Percentiles rank a stretch among this genome's conserved stretches.
Evolutionary conservation across 2,797 vertebrate genomes (phyloP).

Genomic region (Mus minutoides): DNA sequence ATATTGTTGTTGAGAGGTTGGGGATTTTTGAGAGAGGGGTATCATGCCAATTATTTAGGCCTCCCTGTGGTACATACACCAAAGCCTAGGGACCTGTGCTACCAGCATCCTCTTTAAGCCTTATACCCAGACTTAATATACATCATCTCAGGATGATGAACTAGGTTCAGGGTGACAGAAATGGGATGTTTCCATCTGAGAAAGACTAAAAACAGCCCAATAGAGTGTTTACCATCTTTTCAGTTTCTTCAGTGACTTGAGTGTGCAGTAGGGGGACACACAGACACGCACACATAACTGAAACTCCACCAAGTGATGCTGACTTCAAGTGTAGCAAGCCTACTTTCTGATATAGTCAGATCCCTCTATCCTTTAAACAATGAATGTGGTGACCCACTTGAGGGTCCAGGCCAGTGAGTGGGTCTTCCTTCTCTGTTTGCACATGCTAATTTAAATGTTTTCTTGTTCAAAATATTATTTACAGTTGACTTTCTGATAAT

Average conservation of each 20-base stretch:
- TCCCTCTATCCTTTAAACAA: neutral
- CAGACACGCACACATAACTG: neutral
- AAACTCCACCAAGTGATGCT: neutral
- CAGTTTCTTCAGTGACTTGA: neutral
- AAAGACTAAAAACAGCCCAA: neutral
- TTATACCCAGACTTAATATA: neutral
- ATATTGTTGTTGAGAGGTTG: no score
- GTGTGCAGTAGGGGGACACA: neutral
- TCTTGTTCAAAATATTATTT: slow-evolving; percentile 4
- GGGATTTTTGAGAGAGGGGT: neutral
- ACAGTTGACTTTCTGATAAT: slow-evolving; percentile 40
- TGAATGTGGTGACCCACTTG: neutral
- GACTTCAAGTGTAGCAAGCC: neutral
- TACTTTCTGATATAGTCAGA: neutral
- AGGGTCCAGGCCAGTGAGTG: neutral
- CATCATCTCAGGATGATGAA: neutral
- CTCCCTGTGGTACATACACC: neutral
- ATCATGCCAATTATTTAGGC: neutral
- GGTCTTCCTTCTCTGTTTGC: neutral
- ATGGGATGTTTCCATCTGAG: neutral
- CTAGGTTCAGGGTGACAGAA: neutral
- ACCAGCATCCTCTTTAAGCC: no score
- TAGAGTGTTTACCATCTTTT: neutral
- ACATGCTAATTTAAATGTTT: slow-evolving; percentile 56
- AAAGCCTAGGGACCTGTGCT: neutral